Conservation (phyloP, 2,797 vertebrate genomes). For the Ctenopoma multispine region DNA sequence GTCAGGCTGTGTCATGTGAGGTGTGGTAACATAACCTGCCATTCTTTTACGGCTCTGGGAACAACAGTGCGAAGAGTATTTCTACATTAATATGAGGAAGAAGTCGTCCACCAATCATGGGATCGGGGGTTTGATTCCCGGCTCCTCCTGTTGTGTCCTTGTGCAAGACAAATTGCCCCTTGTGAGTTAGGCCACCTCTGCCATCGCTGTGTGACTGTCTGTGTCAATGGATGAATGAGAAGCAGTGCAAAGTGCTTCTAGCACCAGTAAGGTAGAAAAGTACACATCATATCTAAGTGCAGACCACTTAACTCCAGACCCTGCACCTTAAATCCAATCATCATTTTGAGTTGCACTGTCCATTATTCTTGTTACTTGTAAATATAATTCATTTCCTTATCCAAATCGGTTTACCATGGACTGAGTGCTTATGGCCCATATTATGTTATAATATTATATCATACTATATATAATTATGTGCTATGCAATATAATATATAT, state of each 20-base stretch:
- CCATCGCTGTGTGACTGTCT: too few relatives aligned
- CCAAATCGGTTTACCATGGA: background rate
- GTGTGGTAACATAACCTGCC: slow-evolving; percentile 78
- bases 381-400: slow-evolving; percentile 3
- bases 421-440: background rate
- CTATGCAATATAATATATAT: too few relatives aligned
- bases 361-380: background rate
- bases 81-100: background rate
- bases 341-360: background rate
- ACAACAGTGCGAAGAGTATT: slow-evolving; percentile 48
- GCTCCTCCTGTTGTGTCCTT: background rate
- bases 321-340: slow-evolving; percentile 7
- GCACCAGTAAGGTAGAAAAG: too few relatives aligned
- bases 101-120: too few relatives aligned
- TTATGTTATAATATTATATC: background rate
- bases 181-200: too few relatives aligned
- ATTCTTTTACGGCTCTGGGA: slow-evolving; percentile 69
- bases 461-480: too few relatives aligned
- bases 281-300: background rate
- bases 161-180: too few relatives aligned
- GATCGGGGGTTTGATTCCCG: too few relatives aligned
- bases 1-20: slow-evolving; percentile 75
- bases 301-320: slow-evolving; percentile 14
- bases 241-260: too few relatives aligned
- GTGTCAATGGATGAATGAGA: too few relatives aligned